Evolutionary conservation across 1,140 invertebrate genomes (phyloP).

Genomic region (Megalopta genalis): DNA sequence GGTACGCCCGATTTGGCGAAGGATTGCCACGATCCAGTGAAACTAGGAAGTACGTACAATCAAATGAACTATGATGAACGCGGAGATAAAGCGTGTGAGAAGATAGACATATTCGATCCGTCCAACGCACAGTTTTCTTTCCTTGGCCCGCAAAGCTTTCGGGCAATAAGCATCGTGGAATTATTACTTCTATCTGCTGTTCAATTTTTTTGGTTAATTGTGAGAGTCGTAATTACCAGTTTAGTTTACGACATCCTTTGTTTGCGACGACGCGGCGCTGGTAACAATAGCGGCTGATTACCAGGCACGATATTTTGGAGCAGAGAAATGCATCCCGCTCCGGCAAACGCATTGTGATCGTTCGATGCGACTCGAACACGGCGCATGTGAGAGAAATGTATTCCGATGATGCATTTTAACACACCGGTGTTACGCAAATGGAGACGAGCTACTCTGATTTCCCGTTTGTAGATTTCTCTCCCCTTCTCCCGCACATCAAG

Average conservation of each 20-base stretch:
- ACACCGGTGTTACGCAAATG: constrained; percentile 24
- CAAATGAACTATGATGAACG: background rate
- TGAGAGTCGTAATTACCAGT: too few relatives aligned
- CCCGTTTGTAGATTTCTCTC: constrained; percentile 27
- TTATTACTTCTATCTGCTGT: too few relatives aligned
- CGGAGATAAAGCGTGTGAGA: background rate
- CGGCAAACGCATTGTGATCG: background rate
- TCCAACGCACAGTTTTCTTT: background rate
- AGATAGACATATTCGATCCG: background rate
- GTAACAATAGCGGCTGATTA: background rate
- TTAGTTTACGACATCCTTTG: too few relatives aligned
- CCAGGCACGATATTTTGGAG: too few relatives aligned
- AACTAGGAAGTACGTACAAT: constrained; percentile 22
- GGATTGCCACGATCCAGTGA: constrained; percentile 3
- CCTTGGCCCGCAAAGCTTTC: background rate
- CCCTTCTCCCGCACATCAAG: constrained; percentile 12
- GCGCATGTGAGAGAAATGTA: background rate
- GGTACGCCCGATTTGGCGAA: background rate
- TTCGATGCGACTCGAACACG: background rate
- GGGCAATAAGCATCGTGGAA: background rate
- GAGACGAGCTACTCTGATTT: constrained; percentile 22
- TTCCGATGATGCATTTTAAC: background rate
- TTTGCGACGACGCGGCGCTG: too few relatives aligned
- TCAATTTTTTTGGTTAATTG: too few relatives aligned
- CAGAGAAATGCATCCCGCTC: background rate